These are phyloP conservation scores for Heliconius aoede DNA, from an alignment of 2,888 invertebrate genomes.

Conservation along the genomic window DNA sequence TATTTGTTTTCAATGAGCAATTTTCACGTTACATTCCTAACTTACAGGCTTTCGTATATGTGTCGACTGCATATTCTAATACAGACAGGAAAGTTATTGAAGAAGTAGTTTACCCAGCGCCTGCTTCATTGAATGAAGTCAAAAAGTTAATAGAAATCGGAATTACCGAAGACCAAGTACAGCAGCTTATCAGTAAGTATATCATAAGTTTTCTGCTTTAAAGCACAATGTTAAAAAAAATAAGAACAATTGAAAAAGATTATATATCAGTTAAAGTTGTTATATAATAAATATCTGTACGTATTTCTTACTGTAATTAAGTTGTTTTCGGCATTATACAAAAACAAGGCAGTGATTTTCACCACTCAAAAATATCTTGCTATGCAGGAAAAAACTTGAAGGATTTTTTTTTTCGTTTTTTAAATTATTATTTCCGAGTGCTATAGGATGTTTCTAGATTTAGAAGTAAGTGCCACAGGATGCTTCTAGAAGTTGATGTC, in stretches of 20 bases:
- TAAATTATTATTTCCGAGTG: no score
- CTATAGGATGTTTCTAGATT: no score
- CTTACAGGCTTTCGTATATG: constrained; percentile 50
- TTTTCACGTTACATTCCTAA: not conserved
- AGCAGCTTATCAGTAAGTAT: constrained; percentile 50
- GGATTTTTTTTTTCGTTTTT: not conserved
- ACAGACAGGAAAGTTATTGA: constrained; percentile 45
- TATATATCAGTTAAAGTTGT: rapidly evolving
- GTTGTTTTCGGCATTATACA: not conserved
- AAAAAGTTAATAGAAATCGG: constrained; percentile 48
- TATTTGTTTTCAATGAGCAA: no score
- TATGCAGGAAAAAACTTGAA: not conserved
- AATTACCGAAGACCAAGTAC: constrained; percentile 40
- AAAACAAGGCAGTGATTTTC: not conserved
- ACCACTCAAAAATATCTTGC: not conserved
- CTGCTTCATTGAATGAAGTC: constrained; percentile 47
- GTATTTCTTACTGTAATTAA: not conserved
- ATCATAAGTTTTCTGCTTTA: not conserved
- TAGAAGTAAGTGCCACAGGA: no score
- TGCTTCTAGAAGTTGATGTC: not conserved
- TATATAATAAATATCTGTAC: no score
- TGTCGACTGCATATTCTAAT: constrained; percentile 52
- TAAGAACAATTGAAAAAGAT: not conserved
- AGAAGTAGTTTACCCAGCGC: constrained; percentile 51
- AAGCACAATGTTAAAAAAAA: no score